phyloP scores from a whole-genome alignment of 2,888 invertebrate species.

The Trissolcus japonicus region DNA sequence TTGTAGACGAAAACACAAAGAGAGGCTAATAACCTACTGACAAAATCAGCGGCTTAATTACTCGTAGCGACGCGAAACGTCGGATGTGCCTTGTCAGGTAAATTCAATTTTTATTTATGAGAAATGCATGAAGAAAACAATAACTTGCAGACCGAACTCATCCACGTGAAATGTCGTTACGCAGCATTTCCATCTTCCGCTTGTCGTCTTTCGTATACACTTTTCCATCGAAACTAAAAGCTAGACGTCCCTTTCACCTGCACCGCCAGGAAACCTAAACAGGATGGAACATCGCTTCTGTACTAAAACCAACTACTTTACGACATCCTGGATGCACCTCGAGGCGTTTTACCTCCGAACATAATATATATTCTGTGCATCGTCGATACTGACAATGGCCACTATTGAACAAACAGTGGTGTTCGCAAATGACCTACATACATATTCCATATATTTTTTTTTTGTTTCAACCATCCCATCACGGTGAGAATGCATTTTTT shows the following conservation, averaged over 20 bases:
- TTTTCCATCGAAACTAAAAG: conserved; percentile 60
- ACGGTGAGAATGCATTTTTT: too few species aligned
- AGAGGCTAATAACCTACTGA: neutral
- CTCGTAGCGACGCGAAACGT: conserved; percentile 19
- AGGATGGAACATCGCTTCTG: conserved; percentile 59
- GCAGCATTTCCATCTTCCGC: conserved; percentile 58
- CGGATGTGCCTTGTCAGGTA: conserved; percentile 26
- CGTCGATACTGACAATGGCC: conserved; percentile 49
- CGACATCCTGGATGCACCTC: conserved; percentile 59
- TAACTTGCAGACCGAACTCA: conserved; percentile 40
- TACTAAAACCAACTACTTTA: conserved; percentile 63
- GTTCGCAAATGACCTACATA: conserved; percentile 6
- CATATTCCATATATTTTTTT: too few species aligned
- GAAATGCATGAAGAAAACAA: conserved; percentile 43
- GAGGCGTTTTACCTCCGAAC: conserved; percentile 55
- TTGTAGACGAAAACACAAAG: too few species aligned
- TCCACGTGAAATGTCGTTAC: conserved; percentile 53
- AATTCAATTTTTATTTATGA: conserved; percentile 51
- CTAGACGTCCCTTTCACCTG: conserved; percentile 55
- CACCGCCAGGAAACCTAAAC: conserved; percentile 53
- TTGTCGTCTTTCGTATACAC: conserved; percentile 59
- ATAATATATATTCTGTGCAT: conserved; percentile 42
- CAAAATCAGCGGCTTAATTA: conserved; percentile 22
- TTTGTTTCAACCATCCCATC: too few species aligned
- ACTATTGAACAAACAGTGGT: conserved; percentile 51